phyloP scores from a whole-genome alignment of 2,797 vertebrate species.

The Anabacerthia variegaticeps region DNA sequence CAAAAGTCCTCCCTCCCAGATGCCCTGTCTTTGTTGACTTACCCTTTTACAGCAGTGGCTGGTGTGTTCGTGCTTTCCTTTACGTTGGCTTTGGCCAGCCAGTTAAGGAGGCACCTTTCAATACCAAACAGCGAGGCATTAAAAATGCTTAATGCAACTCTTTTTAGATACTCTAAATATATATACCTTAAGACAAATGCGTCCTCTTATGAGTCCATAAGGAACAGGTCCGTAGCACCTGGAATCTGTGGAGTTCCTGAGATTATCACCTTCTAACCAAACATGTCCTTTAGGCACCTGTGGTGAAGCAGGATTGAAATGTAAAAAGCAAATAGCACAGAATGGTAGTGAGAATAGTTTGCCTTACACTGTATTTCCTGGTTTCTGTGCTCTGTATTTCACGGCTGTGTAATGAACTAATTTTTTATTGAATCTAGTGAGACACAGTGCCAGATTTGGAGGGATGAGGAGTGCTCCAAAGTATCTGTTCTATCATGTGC shows the following conservation, averaged over 20 bases:
- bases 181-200: conserved; percentile 94
- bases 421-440: conserved; percentile 13
- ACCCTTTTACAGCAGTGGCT: not conserved
- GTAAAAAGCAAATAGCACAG: not conserved
- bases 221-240: conserved; percentile 94
- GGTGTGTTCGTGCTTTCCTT: not conserved
- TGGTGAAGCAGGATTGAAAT: conserved; percentile 33
- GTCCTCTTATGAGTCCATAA: conserved; percentile 92
- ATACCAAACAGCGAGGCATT: not conserved
- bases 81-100: not conserved
- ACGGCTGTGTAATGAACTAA: not conserved
- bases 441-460: conserved; percentile 21
- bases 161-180: not conserved
- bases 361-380: not conserved
- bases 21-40: rapidly evolving
- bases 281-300: conserved; percentile 97
- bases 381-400: not conserved
- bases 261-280: conserved; percentile 98
- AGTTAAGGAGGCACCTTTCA: not conserved
- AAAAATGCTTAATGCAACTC: not conserved
- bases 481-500: conserved; percentile 61
- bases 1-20: not conserved
- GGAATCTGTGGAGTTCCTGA: conserved; percentile 94
- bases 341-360: not conserved
- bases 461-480: conserved; percentile 22